These are phyloP conservation scores for Mixornis gularis DNA, from an alignment of 2,113 vertebrate genomes.

Conservation along the genomic window DNA sequence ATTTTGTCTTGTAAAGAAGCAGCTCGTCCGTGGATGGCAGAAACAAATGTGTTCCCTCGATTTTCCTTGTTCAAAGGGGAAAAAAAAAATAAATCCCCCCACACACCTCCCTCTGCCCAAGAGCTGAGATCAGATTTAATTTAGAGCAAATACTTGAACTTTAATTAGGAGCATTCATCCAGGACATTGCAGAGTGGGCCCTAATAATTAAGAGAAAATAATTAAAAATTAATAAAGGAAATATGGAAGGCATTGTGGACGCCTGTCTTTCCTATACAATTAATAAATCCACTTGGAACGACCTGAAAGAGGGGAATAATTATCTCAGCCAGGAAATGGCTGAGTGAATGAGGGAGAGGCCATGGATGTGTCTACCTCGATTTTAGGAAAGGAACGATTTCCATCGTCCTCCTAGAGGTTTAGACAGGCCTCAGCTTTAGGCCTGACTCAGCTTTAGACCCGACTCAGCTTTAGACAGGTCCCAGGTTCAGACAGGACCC, in stretches of 20 bases:
- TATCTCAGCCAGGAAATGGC: not conserved
- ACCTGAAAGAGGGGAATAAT: not conserved
- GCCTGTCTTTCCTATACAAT: not conserved
- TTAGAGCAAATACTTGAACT: not conserved
- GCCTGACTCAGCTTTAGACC: no score
- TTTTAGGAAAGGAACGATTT: not conserved
- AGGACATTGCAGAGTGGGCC: not conserved
- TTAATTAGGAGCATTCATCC: not conserved
- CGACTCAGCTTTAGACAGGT: no score
- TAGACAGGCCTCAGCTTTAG: no score
- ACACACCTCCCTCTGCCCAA: not conserved
- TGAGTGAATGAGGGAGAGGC: not conserved
- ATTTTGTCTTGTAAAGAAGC: conserved; percentile 26
- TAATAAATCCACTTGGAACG: not conserved
- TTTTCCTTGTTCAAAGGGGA: not conserved
- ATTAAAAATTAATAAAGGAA: not conserved
- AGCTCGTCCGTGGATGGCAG: not conserved
- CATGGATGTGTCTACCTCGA: not conserved
- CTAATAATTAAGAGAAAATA: not conserved
- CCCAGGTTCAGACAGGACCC: no score
- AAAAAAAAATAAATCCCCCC: not conserved
- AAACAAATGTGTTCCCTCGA: not conserved
- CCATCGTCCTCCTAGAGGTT: no score
- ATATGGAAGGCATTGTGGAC: not conserved
- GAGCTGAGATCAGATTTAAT: conserved; percentile 9